phyloP scores from a whole-genome alignment of 2,888 invertebrate genomes.

The Antheraea yamamai region DNA sequence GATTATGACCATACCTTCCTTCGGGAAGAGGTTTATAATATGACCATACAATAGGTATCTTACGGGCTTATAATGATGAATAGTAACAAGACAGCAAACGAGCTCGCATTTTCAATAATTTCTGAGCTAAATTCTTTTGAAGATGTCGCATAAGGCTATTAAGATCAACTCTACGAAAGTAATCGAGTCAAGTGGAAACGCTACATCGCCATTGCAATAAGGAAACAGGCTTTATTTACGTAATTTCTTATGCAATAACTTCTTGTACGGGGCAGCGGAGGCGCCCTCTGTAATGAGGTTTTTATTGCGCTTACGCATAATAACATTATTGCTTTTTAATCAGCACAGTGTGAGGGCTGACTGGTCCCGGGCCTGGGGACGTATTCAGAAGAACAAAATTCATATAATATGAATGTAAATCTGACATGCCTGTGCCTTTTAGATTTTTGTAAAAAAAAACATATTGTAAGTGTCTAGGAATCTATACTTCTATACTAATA shows the following conservation, averaged over 20 bases:
- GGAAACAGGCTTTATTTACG: not conserved
- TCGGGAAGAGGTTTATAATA: too few relatives aligned
- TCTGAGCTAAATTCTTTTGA: not conserved
- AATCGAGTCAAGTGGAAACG: not conserved
- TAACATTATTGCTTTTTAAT: constrained; percentile 74
- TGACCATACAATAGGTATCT: too few relatives aligned
- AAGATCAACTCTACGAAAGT: not conserved
- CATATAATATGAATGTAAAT: not conserved
- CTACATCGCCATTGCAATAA: not conserved
- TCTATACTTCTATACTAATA: too few relatives aligned
- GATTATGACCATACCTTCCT: too few relatives aligned
- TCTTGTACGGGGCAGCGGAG: constrained; percentile 18
- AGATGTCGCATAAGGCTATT: not conserved
- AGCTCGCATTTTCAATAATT: not conserved
- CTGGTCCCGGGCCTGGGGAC: not conserved
- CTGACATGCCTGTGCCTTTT: too few relatives aligned
- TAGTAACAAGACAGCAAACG: too few relatives aligned
- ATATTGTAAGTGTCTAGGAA: too few relatives aligned
- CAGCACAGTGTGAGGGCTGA: constrained; percentile 63
- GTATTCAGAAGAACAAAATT: not conserved
- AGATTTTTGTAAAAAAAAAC: too few relatives aligned
- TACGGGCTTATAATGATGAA: too few relatives aligned
- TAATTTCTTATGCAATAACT: constrained; percentile 8
- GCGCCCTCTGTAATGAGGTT: constrained; percentile 52
- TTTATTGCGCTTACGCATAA: constrained; percentile 55